Evolutionary conservation across 2,113 vertebrate species (phyloP).

Genomic region (Hymenochirus boettgeri): DNA sequence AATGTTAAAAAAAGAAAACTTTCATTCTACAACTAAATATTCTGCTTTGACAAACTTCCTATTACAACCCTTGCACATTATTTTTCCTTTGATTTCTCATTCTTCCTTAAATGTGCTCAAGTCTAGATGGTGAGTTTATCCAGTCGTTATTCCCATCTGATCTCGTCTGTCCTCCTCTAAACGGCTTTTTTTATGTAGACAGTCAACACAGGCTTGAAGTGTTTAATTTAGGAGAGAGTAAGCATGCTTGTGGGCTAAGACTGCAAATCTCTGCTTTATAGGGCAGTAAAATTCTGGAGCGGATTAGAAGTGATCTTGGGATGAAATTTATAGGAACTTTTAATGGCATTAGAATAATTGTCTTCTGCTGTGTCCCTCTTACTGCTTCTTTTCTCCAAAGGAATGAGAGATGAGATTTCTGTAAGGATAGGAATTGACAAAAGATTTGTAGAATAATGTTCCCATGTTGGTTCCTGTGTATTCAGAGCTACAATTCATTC

Average conservation of each 20-base stretch:
- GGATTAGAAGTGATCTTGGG: constrained; percentile 81
- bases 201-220: constrained; percentile 77
- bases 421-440: constrained; percentile 60
- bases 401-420: constrained; percentile 69
- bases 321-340: constrained; percentile 83
- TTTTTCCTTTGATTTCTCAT: background rate
- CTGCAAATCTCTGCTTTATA: constrained; percentile 81
- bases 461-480: background rate
- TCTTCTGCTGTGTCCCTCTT: constrained; percentile 60
- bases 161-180: constrained; percentile 76
- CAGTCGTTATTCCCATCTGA: constrained; percentile 79
- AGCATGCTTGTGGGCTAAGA: constrained; percentile 72
- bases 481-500: background rate
- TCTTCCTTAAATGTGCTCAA: constrained; percentile 12
- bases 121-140: constrained; percentile 77
- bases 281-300: constrained; percentile 81
- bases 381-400: constrained; percentile 62
- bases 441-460: constrained; percentile 50
- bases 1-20: too few species aligned
- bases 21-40: too few species aligned
- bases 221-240: constrained; percentile 84
- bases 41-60: too few species aligned
- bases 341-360: constrained; percentile 83
- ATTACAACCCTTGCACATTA: too few species aligned
- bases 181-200: constrained; percentile 75